Percentiles rank a stretch among this genome's conserved stretches.
Conservation (phyloP, 2,113 vertebrate species). For the Myrmecobius fasciatus region DNA sequence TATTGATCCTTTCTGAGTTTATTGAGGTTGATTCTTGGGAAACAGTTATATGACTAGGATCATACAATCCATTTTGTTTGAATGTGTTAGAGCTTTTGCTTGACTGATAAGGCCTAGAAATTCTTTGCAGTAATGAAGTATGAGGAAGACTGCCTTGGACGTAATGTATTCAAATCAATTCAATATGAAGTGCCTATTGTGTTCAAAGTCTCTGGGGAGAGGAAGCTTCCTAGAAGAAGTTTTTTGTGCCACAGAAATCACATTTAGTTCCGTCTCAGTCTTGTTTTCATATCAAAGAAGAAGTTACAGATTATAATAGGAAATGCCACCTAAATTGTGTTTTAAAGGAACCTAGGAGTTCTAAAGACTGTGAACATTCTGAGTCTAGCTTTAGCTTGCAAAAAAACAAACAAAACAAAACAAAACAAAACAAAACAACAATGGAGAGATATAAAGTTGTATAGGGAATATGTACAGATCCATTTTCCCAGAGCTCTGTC, state of each 20-base stretch:
- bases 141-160: background rate
- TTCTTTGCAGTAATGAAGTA: background rate
- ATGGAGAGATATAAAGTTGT: background rate
- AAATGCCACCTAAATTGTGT: background rate
- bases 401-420: background rate
- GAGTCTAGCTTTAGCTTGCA: background rate
- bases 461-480: background rate
- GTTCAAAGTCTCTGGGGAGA: background rate
- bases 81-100: background rate
- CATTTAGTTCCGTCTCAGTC: background rate
- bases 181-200: background rate
- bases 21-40: background rate
- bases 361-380: background rate
- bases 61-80: background rate
- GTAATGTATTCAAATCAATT: background rate
- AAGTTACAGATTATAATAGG: too few species aligned
- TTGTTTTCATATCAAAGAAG: background rate
- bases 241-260: background rate
- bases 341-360: background rate
- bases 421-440: background rate
- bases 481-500: too few species aligned
- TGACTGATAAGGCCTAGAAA: background rate
- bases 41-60: background rate
- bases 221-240: background rate
- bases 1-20: background rate